Base-by-base conservation (phyloP, 2,888 invertebrate species). In the Leptinotarsa tumamoca region DNA sequence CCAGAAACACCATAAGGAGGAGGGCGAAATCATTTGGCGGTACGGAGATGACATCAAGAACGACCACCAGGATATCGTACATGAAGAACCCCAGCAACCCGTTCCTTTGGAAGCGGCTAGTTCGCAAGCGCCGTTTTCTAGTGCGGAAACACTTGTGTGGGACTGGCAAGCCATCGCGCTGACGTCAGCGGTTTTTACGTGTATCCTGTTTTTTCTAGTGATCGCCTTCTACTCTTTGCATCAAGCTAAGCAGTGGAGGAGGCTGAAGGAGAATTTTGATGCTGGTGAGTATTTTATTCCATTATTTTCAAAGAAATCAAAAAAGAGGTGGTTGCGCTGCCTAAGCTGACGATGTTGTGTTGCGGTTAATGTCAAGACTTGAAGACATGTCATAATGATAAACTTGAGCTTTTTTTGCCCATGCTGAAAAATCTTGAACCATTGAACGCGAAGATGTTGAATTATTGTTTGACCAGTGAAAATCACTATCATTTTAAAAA, bases 231-330 rank as follows among this genome's bases (percentile, higher is more conserved):
- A 95, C 87, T 93, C 94, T 82, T 89, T 95, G 83, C 92, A 95
- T 84, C 95, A 95, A 86, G 93, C 94, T 83, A 92, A 92, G 85
- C 95, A 95, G 87, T 95, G 95, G 95, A 92, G 92, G 87, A 91
- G 93, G 85, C 91, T 95, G 86, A 95, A 95, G 89, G 92, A 92
- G 85, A 93, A 93, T 84, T 92, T 95, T 83, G 93, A 94, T 87
- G 93, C 94, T 89, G 95, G 95, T 95, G 87, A 91, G 91, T 80
- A 13, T 13, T 43, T 43, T 10, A 10, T 43, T 43, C 3, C 43
- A 43, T 43, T 43, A 13, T 43, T 43, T 10, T 43, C 3, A 43
- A 3, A 43, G 43, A 43, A 13, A 43, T 43, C 10, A 43, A 33
- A 33, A 33, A 33, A 33, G 10, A 43, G 33, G 33, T 0, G 7